A percentile compares a stretch with the other conserved stretches of the same genome.
Conservation (phyloP, 2,797 vertebrate species). For the Sarcophilus harrisii region DNA sequence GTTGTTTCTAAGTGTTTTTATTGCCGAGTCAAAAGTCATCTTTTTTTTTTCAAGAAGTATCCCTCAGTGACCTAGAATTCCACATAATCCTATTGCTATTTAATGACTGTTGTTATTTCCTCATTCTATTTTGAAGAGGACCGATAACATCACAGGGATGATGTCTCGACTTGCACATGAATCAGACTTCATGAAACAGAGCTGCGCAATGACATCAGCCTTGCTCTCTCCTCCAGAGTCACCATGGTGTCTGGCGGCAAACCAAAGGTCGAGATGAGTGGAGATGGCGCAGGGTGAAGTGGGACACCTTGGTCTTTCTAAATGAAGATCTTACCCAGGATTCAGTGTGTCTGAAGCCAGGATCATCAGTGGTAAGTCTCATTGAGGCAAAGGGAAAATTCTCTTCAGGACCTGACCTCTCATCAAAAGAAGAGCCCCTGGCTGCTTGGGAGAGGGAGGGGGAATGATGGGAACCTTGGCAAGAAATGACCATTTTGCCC, state of each 20-base stretch:
- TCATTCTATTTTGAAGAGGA: not conserved
- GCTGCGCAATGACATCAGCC: not conserved
- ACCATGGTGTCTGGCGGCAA: not conserved
- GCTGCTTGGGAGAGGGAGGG: not conserved
- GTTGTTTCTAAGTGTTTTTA: not conserved
- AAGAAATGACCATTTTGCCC: not conserved
- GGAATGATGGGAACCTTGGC: not conserved
- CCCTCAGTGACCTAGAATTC: not conserved
- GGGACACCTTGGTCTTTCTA: not conserved
- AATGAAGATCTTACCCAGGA: not conserved
- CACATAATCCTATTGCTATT: not conserved
- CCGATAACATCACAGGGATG: not conserved
- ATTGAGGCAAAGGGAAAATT: not conserved
- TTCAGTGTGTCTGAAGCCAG: not conserved
- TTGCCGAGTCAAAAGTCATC: not conserved
- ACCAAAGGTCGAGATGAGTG: not conserved
- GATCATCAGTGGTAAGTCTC: not conserved
- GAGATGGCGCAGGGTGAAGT: not conserved
- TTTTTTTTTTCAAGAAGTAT: not conserved
- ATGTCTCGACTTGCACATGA: not conserved
- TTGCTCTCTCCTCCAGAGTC: not conserved
- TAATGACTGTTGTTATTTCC: not conserved
- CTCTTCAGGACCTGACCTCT: not conserved
- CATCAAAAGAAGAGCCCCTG: not conserved
- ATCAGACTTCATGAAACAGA: not conserved